These are phyloP conservation scores for Equus quagga DNA, from an alignment of 2,113 vertebrate genomes.

Conservation along the genomic window DNA sequence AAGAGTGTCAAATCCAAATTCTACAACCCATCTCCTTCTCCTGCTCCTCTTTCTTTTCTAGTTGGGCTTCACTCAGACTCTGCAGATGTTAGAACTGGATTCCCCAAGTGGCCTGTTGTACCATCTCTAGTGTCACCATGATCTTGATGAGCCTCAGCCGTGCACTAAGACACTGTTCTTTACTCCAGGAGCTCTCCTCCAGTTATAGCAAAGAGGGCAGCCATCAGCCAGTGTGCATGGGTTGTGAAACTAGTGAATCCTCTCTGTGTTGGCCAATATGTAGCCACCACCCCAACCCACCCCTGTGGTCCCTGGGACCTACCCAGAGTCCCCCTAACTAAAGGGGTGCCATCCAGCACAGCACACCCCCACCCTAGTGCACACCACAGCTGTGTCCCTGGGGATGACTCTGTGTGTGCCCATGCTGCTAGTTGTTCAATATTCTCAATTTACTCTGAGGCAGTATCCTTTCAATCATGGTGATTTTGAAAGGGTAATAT, in stretches of 20 bases:
- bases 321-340: not conserved
- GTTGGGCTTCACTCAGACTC: not conserved
- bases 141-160: not conserved
- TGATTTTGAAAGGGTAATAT: not conserved
- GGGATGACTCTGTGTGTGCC: not conserved
- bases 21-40: too few species aligned
- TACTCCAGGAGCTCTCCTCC: not conserved
- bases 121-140: not conserved
- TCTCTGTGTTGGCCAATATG: not conserved
- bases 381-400: not conserved
- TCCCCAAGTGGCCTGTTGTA: not conserved
- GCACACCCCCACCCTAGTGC: too few species aligned
- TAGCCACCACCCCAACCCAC: not conserved
- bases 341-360: too few species aligned
- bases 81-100: not conserved
- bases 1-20: not conserved
- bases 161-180: not conserved
- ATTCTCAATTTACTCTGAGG: not conserved
- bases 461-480: not conserved
- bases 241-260: not conserved
- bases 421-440: not conserved
- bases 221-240: accelerated
- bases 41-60: not conserved
- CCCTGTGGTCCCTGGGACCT: not conserved
- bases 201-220: not conserved